Evolutionary conservation across 1,140 invertebrate species (phyloP), one percentile per base, ranked within the genome.

Genomic region (Sipha flava): DNA sequence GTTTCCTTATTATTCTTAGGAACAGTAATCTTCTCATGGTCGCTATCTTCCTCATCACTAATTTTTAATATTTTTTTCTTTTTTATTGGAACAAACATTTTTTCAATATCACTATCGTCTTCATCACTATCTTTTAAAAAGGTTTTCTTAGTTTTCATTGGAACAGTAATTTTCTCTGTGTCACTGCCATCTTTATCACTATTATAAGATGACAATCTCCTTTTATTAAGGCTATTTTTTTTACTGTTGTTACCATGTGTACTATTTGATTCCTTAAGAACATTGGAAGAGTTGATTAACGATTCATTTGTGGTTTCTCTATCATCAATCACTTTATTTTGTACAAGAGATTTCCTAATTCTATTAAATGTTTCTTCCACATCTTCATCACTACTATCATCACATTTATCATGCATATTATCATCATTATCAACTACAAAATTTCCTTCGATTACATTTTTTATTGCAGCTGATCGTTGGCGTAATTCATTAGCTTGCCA

Each of bases 401-500:
- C 47, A 12, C 52, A 9, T 75, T 14, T 54, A 9, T 1, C 2
- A 14, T 2, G 29, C n/a, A 14, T 23, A 43, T 40, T 68, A 3
- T 2, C 16, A 23, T 31, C 1, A 4, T 54, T 21, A 37, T 77
- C 73, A 45, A 12, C 31, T 4, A 77, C 73, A 26, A 57, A 54
- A 21, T 57, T 57, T 3, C 73, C 73, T 26, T 77, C 52, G 1
- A 77, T 57, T 29, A 59, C 21, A 37, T 43, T 77, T 18, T 3
- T 77, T 0, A 77, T 77, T 29, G 52, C 5, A 12, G 3, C 26
- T 1, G 75, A 80, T 31, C 81, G 43, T 66, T 73, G 80, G 31
- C 62, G 79, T 2, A 81, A 62, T 68, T 80, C 81, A 57, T 81
- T 80, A 31, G 81, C 73, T 66, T 81, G 79, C 81, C 81, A 81